Percentiles rank a stretch among this genome's conserved stretches.
Conservation (phyloP, 2,888 invertebrate species). For the Anarsia innoxiella region DNA sequence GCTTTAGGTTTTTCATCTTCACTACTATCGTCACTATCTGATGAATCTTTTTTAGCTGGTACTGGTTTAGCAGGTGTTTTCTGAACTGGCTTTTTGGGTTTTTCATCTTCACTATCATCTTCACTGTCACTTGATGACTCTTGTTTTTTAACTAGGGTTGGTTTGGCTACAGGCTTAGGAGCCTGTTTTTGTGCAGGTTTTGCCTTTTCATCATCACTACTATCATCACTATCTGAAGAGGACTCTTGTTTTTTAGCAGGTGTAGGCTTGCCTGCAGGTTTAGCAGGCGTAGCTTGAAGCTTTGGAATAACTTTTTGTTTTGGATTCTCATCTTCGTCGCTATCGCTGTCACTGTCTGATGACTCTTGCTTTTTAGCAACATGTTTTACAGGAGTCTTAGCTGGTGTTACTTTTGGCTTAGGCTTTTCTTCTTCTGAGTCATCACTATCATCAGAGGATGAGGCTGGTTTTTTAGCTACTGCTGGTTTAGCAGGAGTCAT, state of each 20-base stretch:
- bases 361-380: constrained; percentile 31
- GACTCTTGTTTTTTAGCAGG: constrained; percentile 28
- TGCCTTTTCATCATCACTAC: constrained; percentile 26
- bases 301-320: constrained; percentile 26
- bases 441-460: constrained; percentile 47
- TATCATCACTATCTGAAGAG: constrained; percentile 31
- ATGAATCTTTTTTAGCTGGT: constrained; percentile 31
- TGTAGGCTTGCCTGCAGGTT: constrained; percentile 18
- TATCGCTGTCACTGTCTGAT: constrained; percentile 44
- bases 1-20: constrained; percentile 33
- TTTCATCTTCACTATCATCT: constrained; percentile 30
- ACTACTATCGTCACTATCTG: constrained; percentile 40
- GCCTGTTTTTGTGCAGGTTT: constrained; percentile 19
- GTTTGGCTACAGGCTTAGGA: constrained; percentile 6
- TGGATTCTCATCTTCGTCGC: constrained; percentile 39
- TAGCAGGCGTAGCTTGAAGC: constrained; percentile 29
- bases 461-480: constrained; percentile 18
- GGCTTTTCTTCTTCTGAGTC: constrained; percentile 55
- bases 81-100: constrained; percentile 24
- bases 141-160: constrained; percentile 23
- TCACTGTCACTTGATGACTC: constrained; percentile 38
- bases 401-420: constrained; percentile 20
- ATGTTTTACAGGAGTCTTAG: constrained; percentile 20
- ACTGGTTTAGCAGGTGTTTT: constrained; percentile 23
- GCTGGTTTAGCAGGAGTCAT: constrained; percentile 20